Evolutionary conservation across 2,888 invertebrate genomes (phyloP).

Genomic region (Synergus japonicus): DNA sequence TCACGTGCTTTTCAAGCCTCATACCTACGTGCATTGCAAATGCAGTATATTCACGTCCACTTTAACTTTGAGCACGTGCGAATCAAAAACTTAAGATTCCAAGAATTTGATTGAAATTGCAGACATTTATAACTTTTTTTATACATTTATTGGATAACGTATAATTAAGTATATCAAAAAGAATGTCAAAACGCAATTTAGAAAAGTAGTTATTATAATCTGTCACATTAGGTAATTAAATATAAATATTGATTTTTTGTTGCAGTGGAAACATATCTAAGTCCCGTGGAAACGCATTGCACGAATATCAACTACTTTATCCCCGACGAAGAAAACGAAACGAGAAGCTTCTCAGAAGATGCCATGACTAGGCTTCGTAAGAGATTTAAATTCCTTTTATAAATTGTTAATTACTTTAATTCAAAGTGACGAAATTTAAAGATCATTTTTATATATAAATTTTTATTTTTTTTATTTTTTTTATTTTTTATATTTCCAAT

Average conservation of each 20-base stretch:
- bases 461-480: too few relatives aligned
- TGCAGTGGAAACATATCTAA: conserved; percentile 91
- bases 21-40: conserved; percentile 15
- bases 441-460: not conserved
- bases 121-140: too few relatives aligned
- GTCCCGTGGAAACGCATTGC: conserved; percentile 96
- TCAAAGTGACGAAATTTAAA: not conserved
- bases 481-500: not conserved
- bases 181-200: too few relatives aligned
- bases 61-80: not conserved
- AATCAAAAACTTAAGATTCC: not conserved
- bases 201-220: too few relatives aligned
- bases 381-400: conserved; percentile 62
- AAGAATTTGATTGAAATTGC: not conserved
- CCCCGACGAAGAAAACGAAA: conserved; percentile 91
- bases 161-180: too few relatives aligned
- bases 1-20: conserved; percentile 65
- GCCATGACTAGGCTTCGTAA: conserved; percentile 91
- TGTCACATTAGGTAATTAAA: not conserved
- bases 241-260: conserved; percentile 43
- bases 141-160: too few relatives aligned
- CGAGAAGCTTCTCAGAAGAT: conserved; percentile 88
- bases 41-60: not conserved
- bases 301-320: conserved; percentile 97
- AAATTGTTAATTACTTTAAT: conserved; percentile 35